These are phyloP conservation scores for Pachydiplax longipennis DNA, from an alignment of 2,888 invertebrate species.

Conservation along the genomic window DNA sequence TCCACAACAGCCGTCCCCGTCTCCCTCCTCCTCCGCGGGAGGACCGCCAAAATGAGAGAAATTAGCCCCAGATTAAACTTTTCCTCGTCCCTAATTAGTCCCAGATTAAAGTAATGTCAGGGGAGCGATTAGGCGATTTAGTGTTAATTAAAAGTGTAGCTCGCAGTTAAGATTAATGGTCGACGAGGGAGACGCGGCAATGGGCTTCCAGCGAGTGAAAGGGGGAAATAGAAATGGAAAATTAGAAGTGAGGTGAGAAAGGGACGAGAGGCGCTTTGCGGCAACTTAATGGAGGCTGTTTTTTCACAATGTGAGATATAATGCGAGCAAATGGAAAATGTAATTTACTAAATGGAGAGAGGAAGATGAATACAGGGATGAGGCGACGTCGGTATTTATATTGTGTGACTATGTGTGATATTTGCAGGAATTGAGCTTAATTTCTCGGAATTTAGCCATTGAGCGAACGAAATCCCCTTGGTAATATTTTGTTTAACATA, in stretches of 20 bases:
- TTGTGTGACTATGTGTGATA: too few relatives aligned
- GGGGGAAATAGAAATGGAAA: neutral
- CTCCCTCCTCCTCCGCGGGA: neutral
- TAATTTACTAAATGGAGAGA: neutral
- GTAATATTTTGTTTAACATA: too few relatives aligned
- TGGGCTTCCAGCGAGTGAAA: neutral
- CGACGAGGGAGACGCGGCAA: constrained; percentile 49
- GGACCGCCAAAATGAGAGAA: constrained; percentile 40
- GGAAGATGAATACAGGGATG: neutral
- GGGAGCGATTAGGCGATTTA: constrained; percentile 55
- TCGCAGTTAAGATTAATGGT: constrained; percentile 54
- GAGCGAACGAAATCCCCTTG: too few relatives aligned
- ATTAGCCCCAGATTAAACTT: constrained; percentile 47
- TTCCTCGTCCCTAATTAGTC: constrained; percentile 53
- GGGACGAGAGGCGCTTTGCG: neutral
- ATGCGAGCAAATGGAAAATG: neutral
- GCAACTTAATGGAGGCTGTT: neutral
- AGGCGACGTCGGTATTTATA: too few relatives aligned
- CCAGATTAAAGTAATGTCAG: constrained; percentile 55
- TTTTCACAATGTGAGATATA: neutral
- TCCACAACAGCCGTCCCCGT: neutral
- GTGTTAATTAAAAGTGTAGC: constrained; percentile 56
- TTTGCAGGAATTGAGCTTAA: too few relatives aligned
- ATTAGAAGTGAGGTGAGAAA: neutral
- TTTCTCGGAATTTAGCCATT: too few relatives aligned